Conservation (phyloP, 2,797 vertebrate genomes). For the Gallirallus australis region DNA sequence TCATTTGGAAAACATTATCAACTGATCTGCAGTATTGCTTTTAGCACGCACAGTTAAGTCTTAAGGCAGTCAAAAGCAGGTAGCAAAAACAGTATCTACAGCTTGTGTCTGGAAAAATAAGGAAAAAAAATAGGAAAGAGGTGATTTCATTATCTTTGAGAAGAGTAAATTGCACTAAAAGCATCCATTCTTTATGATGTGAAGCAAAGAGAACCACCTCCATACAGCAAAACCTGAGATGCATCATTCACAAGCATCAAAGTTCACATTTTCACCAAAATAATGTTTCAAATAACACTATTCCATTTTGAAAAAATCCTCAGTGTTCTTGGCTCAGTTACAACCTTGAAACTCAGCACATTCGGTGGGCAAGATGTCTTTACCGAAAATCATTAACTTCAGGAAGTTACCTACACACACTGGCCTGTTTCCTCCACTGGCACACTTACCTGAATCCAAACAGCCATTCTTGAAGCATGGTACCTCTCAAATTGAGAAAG, state of each 20-base stretch:
- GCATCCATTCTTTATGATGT: background rate
- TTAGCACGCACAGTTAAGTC: background rate
- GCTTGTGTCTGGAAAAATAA: slow-evolving; percentile 7
- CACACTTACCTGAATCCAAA: background rate
- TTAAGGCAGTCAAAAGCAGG: slow-evolving; percentile 53
- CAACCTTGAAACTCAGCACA: background rate
- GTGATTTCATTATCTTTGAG: background rate
- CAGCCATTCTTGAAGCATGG: background rate
- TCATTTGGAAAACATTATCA: slow-evolving; percentile 7
- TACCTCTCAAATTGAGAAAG: background rate
- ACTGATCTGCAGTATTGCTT: slow-evolving; percentile 42
- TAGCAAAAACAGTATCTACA: slow-evolving; percentile 13
- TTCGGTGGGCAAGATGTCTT: background rate
- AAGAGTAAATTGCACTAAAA: slow-evolving; percentile 11
- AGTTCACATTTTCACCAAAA: slow-evolving; percentile 32
- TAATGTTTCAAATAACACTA: slow-evolving; percentile 10
- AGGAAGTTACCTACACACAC: background rate
- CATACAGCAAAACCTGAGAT: slow-evolving; percentile 18
- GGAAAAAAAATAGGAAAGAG: background rate
- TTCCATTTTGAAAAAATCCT: background rate
- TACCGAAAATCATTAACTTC: background rate
- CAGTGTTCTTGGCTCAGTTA: slow-evolving; percentile 15
- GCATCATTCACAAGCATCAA: background rate
- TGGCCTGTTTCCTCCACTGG: background rate
- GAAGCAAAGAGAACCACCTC: background rate